Percentiles rank a stretch among this genome's conserved stretches.
Evolutionary conservation across 2,888 invertebrate species (phyloP).

Genomic region (Bedellia somnulentella): DNA sequence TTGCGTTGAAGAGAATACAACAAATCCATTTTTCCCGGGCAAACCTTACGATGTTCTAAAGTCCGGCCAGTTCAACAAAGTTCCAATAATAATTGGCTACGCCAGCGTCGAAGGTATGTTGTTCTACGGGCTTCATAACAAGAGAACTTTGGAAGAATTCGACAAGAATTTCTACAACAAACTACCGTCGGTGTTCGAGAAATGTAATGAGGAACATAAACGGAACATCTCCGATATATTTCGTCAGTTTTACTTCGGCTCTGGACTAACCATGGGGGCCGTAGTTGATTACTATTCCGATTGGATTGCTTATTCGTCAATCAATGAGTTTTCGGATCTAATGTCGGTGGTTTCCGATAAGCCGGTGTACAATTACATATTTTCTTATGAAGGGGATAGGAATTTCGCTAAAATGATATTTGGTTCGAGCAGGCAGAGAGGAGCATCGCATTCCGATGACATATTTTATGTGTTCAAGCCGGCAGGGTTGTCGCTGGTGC

Average conservation of each 20-base stretch:
- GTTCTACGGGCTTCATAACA: slow-evolving; percentile 31
- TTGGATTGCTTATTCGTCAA: slow-evolving; percentile 29
- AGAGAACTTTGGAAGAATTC: slow-evolving; percentile 22
- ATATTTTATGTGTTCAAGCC: slow-evolving; percentile 46
- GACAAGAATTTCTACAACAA: slow-evolving; percentile 27
- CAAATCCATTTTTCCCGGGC: slow-evolving; percentile 34
- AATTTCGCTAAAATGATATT: slow-evolving; percentile 30
- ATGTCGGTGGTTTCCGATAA: slow-evolving; percentile 22
- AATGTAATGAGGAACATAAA: slow-evolving; percentile 25
- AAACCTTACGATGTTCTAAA: slow-evolving; percentile 33
- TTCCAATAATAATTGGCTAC: slow-evolving; percentile 35
- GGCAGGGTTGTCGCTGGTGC: slow-evolving; percentile 20
- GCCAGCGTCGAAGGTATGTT: slow-evolving; percentile 33
- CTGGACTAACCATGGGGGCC: too few relatives aligned
- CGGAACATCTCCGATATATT: slow-evolving; percentile 22
- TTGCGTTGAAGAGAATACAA: slow-evolving; percentile 28
- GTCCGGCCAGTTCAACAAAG: slow-evolving; percentile 31
- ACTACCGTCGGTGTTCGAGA: slow-evolving; percentile 36
- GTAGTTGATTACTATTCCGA: slow-evolving; percentile 33
- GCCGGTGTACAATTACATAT: slow-evolving; percentile 36
- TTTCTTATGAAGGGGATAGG: slow-evolving; percentile 33
- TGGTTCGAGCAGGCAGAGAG: slow-evolving; percentile 16
- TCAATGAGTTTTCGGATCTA: slow-evolving; percentile 26
- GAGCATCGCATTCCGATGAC: slow-evolving; percentile 40
- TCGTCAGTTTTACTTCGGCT: slow-evolving; percentile 32